Evolutionary conservation across 2,797 vertebrate species (phyloP), one percentile per base, ranked within the genome.

Genomic region (Melanotaenia boesemani): DNA sequence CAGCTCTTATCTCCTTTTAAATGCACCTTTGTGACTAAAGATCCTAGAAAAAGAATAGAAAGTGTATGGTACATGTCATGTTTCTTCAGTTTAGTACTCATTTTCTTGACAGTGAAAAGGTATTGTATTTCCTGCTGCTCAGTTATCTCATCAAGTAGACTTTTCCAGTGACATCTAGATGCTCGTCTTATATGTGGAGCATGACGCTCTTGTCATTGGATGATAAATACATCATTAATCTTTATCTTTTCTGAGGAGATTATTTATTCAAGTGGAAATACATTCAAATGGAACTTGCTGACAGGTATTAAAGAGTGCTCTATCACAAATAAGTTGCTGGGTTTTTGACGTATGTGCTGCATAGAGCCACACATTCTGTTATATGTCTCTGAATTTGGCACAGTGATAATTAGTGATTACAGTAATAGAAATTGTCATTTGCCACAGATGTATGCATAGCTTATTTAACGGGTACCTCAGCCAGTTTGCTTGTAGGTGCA

Each of bases 221-320:
- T 83, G 81, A 90, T 87, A 87, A 90, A 89, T 87, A 81, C 76
- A 77, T 86, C 84, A 89, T 92, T 89, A 85, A 90, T 91, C 92
- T 88, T 84, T 84, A 89, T 92, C 72, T 85, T 46, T 55, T 82
- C 58, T 76, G 61, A 84, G 77, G 74, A 77, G 55, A 86, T 80
- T 78, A 87, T 87, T 87, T 82, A 90, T 89, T 86, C 81, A 81
- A 61, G 71, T 86, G 84, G 80, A 89, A 88, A 86, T 69, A 22
- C 39, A 9, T 80, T 79, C 62, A 65, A 76, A 60, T 72, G 77
- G 59, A 77, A 70, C 59, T 77, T 80, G 75, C 83, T 87, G 87
- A 85, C 85, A 73, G 89, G 69, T 81, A 80, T 76, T 86, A 82
- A 89, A 89, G 75, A 69, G 30, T 52, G 69, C 72, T 63, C 80